Percentiles rank a stretch among this genome's conserved stretches.
phyloP scores from a whole-genome alignment of 2,888 invertebrate genomes.

The Sussaba pulchella region DNA sequence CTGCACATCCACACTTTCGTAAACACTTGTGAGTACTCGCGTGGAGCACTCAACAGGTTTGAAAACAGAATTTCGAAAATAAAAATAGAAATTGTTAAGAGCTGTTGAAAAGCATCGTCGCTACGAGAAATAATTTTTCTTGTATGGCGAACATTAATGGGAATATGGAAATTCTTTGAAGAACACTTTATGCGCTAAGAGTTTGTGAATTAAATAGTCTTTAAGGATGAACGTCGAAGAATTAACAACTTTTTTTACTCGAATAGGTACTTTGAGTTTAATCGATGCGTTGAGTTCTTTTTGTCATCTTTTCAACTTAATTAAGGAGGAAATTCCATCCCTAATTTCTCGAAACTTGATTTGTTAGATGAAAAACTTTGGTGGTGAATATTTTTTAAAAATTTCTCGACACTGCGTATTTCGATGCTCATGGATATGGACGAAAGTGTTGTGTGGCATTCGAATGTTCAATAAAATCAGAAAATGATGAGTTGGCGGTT shows the following conservation, averaged over 20 bases:
- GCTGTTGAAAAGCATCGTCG: too few relatives aligned
- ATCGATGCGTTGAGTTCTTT: neutral
- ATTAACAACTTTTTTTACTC: slow-evolving; percentile 1
- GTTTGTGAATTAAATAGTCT: neutral
- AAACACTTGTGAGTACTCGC: neutral
- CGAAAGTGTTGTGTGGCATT: neutral
- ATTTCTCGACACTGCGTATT: neutral
- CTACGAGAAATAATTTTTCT: neutral
- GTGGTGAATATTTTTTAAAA: neutral
- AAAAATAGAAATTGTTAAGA: neutral
- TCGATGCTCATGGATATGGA: neutral
- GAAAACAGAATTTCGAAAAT: neutral
- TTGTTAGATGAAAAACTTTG: too few relatives aligned
- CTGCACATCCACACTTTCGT: slow-evolving; percentile 8
- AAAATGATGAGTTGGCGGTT: too few relatives aligned
- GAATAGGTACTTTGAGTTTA: neutral
- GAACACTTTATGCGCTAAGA: neutral
- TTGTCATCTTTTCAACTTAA: neutral
- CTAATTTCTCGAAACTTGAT: neutral
- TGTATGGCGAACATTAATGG: neutral
- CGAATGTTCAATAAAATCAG: too few relatives aligned
- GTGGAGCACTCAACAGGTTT: slow-evolving; percentile 26
- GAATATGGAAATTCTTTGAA: neutral
- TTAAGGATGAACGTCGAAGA: neutral
- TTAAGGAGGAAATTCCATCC: neutral